Evolutionary conservation across 2,113 vertebrate species (phyloP), one percentile per base, ranked within the genome.

Genomic region (Pristiophorus japonicus): DNA sequence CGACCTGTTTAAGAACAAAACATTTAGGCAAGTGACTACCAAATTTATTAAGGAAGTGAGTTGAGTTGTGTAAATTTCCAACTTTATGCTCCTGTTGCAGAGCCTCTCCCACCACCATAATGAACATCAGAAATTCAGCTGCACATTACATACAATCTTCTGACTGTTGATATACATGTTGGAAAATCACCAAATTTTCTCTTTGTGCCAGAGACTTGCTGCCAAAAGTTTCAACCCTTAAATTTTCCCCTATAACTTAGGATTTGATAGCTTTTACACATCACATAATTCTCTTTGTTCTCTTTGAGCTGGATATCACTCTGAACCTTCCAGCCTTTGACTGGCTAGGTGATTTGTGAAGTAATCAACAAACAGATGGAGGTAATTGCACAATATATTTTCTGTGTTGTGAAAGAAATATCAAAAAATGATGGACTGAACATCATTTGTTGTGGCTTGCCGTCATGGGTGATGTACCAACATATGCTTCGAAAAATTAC

Each of bases 401-500:
- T 51, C 65, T 94, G 65, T 70, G 93, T 45, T 94, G 63, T 70
- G 24, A 45, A 94, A 70, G 93, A 67, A 94, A 34, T 94, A 27
- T 70, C 51, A 94, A 67, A 24, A 22, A 94, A 94, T 11, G 38
- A 66, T 94, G 65, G 65, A 47, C 92, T 67, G 38, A 94, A 67
- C 62, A 65, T 94, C 63, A 94, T 94, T 94, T 94, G 92, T 67
- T 67, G 22, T 92, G 59, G 90, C 90, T 93, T 93, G 30, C 18
- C n/a, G 62, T 94, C 38, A 94, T 30, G 65, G 20, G 92, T 62
- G 63, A 94, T 67, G 22, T 42, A 67, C 63, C 1, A 94, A 3
- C 92, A 94, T 45, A 94, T 94, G 92, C 92, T 94, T 67, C 63
- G 27, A 94, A 67, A 94, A 94, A 42, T 94, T 45, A 90, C 92